phyloP scores from a whole-genome alignment of 2,797 vertebrate genomes.

The Fundulus diaphanus region DNA sequence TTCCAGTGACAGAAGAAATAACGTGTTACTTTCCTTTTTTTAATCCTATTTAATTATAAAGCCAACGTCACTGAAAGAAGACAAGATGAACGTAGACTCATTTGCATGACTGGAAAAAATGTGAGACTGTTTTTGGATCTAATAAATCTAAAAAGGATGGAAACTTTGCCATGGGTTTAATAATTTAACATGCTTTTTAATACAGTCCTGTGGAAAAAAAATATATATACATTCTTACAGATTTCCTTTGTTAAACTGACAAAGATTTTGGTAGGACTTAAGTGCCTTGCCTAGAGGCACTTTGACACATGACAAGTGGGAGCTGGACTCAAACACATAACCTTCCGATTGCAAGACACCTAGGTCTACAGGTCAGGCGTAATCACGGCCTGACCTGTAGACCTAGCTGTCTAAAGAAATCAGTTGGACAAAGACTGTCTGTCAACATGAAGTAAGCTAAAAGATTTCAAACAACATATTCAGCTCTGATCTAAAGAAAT shows the following conservation, averaged over 20 bases:
- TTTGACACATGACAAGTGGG: too few species aligned
- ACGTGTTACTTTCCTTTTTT: slow-evolving; percentile 70
- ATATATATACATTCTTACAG: background rate
- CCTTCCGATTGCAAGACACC: too few species aligned
- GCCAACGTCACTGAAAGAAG: slow-evolving; percentile 54
- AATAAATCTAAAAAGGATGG: slow-evolving; percentile 64
- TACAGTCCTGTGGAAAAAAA: slow-evolving; percentile 12
- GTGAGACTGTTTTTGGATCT: slow-evolving; percentile 32
- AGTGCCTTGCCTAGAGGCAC: too few species aligned
- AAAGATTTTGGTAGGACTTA: too few species aligned
- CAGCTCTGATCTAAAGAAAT: background rate
- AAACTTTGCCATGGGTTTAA: background rate
- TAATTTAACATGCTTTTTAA: slow-evolving; percentile 8
- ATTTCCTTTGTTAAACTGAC: background rate
- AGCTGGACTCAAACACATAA: too few species aligned
- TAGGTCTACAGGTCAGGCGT: too few species aligned
- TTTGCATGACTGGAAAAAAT: slow-evolving; percentile 56
- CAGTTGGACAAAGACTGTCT: background rate
- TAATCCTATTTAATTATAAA: slow-evolving; percentile 82
- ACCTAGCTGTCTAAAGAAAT: background rate
- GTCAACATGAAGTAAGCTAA: background rate
- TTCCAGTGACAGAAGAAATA: slow-evolving; percentile 57
- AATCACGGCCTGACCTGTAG: background rate
- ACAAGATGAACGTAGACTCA: slow-evolving; percentile 58
- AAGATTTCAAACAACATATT: background rate